Evolutionary conservation across 2,113 vertebrate species (phyloP).

Genomic region (Pelobates fuscus): DNA sequence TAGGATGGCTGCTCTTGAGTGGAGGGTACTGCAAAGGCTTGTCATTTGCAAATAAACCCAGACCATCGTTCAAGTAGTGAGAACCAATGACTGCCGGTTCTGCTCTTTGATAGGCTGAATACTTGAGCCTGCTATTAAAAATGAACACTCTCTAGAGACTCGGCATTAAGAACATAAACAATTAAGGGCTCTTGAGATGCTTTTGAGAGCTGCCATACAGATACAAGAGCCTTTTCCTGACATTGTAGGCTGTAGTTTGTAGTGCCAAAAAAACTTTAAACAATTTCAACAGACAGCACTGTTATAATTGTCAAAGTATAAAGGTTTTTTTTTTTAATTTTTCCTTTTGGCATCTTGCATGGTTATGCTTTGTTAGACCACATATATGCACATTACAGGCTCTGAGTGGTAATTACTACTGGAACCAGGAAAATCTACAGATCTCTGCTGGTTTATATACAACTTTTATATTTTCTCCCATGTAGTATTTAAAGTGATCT

Average conservation of each 20-base stretch:
- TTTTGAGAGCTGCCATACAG: slow-evolving; percentile 67
- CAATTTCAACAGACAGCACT: slow-evolving; percentile 64
- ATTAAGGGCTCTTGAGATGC: slow-evolving; percentile 76
- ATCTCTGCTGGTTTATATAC: too few relatives aligned
- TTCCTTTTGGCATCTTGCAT: slow-evolving; percentile 2
- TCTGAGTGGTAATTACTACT: too few relatives aligned
- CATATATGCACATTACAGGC: background rate
- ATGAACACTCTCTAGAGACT: slow-evolving; percentile 78
- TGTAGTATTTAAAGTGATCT: too few relatives aligned
- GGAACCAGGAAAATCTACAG: too few relatives aligned
- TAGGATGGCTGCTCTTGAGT: slow-evolving; percentile 64
- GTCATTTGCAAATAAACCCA: slow-evolving; percentile 79
- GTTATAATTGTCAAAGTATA: slow-evolving; percentile 51
- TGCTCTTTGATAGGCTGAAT: slow-evolving; percentile 70
- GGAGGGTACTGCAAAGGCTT: slow-evolving; percentile 66
- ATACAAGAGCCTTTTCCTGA: slow-evolving; percentile 63
- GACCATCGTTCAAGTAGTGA: slow-evolving; percentile 66
- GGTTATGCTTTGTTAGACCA: background rate
- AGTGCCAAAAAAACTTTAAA: slow-evolving; percentile 57
- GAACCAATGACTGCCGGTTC: slow-evolving; percentile 69
- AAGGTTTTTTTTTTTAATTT: slow-evolving; percentile 56
- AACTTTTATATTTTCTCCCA: too few relatives aligned
- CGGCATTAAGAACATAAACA: slow-evolving; percentile 78
- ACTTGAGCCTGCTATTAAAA: slow-evolving; percentile 77
- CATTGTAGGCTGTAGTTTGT: slow-evolving; percentile 59